phyloP scores from a whole-genome alignment of 2,113 vertebrate genomes.

The Nycticorax nycticorax region DNA sequence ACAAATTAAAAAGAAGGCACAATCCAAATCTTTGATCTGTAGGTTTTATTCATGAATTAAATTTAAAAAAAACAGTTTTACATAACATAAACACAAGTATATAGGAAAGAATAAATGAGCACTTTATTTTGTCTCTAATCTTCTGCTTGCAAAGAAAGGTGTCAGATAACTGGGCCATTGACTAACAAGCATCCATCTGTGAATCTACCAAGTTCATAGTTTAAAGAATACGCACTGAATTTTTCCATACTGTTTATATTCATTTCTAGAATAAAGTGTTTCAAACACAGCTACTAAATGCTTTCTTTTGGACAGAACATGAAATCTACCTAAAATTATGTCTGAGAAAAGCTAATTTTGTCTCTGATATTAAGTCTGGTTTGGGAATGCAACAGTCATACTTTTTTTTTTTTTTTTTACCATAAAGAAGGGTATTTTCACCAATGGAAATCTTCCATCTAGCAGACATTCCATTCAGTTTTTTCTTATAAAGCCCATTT shows the following conservation, averaged over 20 bases:
- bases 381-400: background rate
- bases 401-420: background rate
- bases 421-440: background rate
- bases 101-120: background rate
- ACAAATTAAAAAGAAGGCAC: background rate
- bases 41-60: background rate
- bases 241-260: background rate
- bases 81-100: background rate
- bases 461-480: background rate
- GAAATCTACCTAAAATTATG: background rate
- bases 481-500: background rate
- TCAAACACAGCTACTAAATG: background rate
- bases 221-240: background rate
- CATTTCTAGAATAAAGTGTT: background rate
- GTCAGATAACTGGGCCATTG: background rate
- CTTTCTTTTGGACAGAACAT: background rate
- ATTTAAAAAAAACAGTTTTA: background rate
- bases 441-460: background rate
- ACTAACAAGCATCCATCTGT: background rate
- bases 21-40: background rate
- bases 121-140: background rate
- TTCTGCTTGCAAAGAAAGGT: background rate
- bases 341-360: background rate
- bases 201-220: background rate
- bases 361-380: background rate